A percentile compares a stretch with the other conserved stretches of the same genome.
Evolutionary conservation across 2,113 vertebrate genomes (phyloP).

Genomic region (Progne subis): DNA sequence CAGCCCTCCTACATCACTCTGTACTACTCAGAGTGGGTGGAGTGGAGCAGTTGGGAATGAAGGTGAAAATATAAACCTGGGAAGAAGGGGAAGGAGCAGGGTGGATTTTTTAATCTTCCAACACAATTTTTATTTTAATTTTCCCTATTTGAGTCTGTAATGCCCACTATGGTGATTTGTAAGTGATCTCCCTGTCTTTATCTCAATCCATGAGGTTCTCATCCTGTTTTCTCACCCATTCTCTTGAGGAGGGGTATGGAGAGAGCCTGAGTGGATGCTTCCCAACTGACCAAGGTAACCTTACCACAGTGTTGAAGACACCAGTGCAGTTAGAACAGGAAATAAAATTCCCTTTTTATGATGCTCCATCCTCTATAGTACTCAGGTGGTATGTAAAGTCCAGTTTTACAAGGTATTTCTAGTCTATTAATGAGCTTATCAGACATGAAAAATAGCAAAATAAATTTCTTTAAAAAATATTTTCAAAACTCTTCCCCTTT

Average conservation of each 20-base stretch:
- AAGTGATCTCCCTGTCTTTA: not conserved
- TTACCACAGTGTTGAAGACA: not conserved
- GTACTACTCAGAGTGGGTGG: not conserved
- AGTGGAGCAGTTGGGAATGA: not conserved
- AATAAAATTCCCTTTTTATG: not conserved
- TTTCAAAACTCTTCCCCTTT: not conserved
- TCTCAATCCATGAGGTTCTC: not conserved
- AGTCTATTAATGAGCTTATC: not conserved
- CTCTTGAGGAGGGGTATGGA: not conserved
- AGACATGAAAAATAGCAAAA: not conserved
- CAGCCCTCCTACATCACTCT: accelerated
- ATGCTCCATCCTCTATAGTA: not conserved
- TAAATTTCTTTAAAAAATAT: not conserved
- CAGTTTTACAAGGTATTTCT: not conserved
- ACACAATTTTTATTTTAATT: not conserved
- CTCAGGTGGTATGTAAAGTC: not conserved
- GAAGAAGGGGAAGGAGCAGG: not conserved
- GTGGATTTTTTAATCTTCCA: not conserved
- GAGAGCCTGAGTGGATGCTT: not conserved
- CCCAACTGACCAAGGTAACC: not conserved
- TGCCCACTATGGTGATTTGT: not conserved
- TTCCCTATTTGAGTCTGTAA: not conserved
- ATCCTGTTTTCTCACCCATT: not conserved
- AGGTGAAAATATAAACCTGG: not conserved
- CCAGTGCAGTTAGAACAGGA: not conserved